These are phyloP conservation scores for Petrocephalus microphthalmus DNA, from an alignment of 2,113 vertebrate genomes.

Conservation along the genomic window DNA sequence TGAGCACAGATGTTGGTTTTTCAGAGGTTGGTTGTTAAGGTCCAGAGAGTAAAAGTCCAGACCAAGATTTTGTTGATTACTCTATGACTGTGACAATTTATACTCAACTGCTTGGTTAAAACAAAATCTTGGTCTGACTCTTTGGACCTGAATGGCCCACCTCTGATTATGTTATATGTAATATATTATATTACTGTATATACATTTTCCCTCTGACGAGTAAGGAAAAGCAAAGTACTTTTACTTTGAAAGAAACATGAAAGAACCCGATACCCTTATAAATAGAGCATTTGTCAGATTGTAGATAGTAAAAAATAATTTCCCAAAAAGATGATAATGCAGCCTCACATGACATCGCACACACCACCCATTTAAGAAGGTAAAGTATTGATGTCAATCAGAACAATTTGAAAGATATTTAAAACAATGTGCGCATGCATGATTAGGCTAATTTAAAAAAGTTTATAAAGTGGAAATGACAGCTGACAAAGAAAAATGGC, in stretches of 20 bases:
- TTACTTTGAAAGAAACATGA: not conserved
- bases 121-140: too few species aligned
- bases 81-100: too few species aligned
- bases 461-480: not conserved
- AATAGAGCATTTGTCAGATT: not conserved
- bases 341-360: not conserved
- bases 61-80: too few species aligned
- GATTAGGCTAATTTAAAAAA: not conserved
- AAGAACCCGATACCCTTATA: not conserved
- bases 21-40: too few species aligned
- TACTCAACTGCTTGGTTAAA: too few species aligned
- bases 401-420: not conserved
- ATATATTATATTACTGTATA: too few species aligned
- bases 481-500: not conserved
- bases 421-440: not conserved
- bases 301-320: not conserved
- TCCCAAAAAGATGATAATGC: not conserved
- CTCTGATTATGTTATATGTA: too few species aligned
- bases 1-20: too few species aligned
- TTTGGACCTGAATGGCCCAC: too few species aligned
- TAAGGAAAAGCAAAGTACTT: not conserved
- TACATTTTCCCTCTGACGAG: not conserved
- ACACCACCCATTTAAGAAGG: not conserved
- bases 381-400: not conserved
- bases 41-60: too few species aligned